phyloP scores from a whole-genome alignment of 2,888 invertebrate species.

The Dryocosmus kuriphilus region DNA sequence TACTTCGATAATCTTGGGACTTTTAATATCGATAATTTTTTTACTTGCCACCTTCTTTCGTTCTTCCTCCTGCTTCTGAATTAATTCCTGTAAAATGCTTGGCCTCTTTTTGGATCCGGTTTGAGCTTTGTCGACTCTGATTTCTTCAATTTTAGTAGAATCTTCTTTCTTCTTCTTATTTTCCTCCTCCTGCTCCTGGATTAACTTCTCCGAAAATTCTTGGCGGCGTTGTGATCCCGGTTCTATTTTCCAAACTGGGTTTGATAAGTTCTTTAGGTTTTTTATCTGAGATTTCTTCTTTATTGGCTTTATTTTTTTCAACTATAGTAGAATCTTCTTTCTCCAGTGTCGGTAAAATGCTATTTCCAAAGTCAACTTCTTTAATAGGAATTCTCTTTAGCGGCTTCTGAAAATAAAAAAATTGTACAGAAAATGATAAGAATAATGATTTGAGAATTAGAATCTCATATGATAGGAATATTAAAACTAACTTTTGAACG shows the following conservation, averaged over 20 bases:
- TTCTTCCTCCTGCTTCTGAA: constrained; percentile 19
- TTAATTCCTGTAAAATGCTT: constrained; percentile 29
- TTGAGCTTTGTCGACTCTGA: no score
- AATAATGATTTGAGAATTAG: constrained; percentile 38
- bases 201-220: background rate
- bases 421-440: constrained; percentile 29
- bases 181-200: constrained; percentile 19
- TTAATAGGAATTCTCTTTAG: constrained; percentile 79
- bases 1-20: background rate
- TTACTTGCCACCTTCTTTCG: constrained; percentile 41
- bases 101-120: no score
- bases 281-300: background rate
- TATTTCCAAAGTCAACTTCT: constrained; percentile 68
- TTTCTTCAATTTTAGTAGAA: no score
- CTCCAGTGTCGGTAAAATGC: constrained; percentile 40
- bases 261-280: background rate
- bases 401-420: constrained; percentile 78
- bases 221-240: background rate
- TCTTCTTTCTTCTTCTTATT: background rate
- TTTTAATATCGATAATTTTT: constrained; percentile 46
- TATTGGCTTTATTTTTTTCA: background rate
- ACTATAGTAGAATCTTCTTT: background rate
- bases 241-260: background rate
- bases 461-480: constrained; percentile 37
- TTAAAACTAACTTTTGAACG: constrained; percentile 80